phyloP scores from a whole-genome alignment of 1,140 invertebrate species.

The Drusus annulatus region DNA sequence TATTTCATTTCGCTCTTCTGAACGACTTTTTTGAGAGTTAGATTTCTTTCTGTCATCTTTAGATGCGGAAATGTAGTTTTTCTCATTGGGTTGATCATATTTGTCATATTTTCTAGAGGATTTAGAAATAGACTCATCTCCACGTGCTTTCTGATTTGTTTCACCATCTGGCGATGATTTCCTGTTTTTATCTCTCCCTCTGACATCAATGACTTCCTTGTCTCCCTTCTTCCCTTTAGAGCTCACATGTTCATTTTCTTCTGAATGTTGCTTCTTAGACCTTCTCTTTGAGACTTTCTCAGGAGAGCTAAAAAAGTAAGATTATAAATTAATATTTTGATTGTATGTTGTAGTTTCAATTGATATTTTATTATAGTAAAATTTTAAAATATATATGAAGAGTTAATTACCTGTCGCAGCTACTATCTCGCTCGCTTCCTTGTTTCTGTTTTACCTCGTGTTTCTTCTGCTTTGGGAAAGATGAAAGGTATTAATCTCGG shows the following conservation, averaged over 20 bases:
- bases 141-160: slow-evolving; percentile 10
- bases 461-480: slow-evolving; percentile 71
- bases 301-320: slow-evolving; percentile 51
- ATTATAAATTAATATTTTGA: not conserved
- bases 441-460: slow-evolving; percentile 68
- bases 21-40: slow-evolving; percentile 45
- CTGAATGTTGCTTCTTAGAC: slow-evolving; percentile 50
- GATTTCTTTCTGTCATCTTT: slow-evolving; percentile 49
- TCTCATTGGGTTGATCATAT: slow-evolving; percentile 33
- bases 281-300: slow-evolving; percentile 53
- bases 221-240: slow-evolving; percentile 40
- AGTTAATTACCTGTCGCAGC: slow-evolving; percentile 66
- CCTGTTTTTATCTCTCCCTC: slow-evolving; percentile 52
- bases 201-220: slow-evolving; percentile 20
- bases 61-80: slow-evolving; percentile 4
- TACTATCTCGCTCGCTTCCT: slow-evolving; percentile 65
- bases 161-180: slow-evolving; percentile 33
- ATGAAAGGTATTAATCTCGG: not conserved
- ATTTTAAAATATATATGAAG: not conserved
- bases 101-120: slow-evolving; percentile 47
- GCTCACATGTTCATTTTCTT: slow-evolving; percentile 37
- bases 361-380: not conserved
- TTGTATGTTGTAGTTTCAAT: not conserved
- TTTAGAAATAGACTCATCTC: slow-evolving; percentile 35
- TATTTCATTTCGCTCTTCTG: slow-evolving; percentile 46